Evolutionary conservation across 2,888 invertebrate species (phyloP).

Genomic region (Hymenopus coronatus): DNA sequence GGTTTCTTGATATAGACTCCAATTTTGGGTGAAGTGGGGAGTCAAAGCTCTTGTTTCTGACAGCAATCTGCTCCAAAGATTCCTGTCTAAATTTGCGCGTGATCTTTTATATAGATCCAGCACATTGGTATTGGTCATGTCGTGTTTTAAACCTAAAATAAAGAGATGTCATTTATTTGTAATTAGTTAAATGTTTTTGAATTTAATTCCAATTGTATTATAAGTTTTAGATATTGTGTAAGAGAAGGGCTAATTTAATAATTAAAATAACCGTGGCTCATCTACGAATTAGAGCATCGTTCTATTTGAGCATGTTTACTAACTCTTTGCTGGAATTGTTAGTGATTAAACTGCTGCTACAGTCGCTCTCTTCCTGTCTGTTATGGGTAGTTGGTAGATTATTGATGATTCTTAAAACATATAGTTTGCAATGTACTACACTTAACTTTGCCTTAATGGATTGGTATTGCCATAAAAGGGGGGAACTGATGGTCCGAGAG

Average conservation of each 20-base stretch:
- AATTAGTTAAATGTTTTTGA: conserved; percentile 24
- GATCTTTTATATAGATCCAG: conserved; percentile 18
- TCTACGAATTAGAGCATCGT: conserved; percentile 12
- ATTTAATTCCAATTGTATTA: conserved; percentile 25
- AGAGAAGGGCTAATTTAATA: conserved; percentile 30
- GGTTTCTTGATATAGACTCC: conserved; percentile 29
- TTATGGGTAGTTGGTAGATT: conserved; percentile 25
- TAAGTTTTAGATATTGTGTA: conserved; percentile 27
- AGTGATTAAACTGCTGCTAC: conserved; percentile 23
- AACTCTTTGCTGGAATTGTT: conserved; percentile 24
- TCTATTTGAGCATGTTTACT: conserved; percentile 16
- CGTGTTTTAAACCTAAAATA: conserved; percentile 25
- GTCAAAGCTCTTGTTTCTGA: conserved; percentile 27
- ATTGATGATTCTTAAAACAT: conserved; percentile 12
- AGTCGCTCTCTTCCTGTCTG: conserved; percentile 19
- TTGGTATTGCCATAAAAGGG: conserved; percentile 2
- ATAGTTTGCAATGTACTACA: conserved; percentile 15
- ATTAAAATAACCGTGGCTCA: conserved; percentile 22
- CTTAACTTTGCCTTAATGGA: conserved; percentile 6
- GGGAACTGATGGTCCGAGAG: not conserved
- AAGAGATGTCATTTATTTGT: conserved; percentile 29
- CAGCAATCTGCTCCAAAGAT: conserved; percentile 28
- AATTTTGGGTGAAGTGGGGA: conserved; percentile 21
- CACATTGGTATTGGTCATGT: conserved; percentile 32
- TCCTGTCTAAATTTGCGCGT: conserved; percentile 24